phyloP scores from a whole-genome alignment of 2,888 invertebrate species.

The Metacarcinus magister region DNA sequence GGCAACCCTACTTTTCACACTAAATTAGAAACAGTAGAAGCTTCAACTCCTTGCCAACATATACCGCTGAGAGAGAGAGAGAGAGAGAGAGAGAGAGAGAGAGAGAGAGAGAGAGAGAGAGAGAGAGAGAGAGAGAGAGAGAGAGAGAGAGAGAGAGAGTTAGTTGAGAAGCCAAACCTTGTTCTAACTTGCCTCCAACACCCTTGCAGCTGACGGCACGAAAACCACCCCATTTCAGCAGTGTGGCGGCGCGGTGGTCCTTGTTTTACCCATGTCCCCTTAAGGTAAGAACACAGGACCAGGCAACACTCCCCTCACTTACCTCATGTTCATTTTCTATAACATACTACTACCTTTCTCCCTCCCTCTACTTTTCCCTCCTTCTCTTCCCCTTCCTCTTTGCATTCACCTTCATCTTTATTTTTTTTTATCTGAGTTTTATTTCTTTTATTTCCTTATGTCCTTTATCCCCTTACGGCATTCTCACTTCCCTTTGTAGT shows the following conservation, averaged over 20 bases:
- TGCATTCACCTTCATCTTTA: background rate
- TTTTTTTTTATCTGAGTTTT: background rate
- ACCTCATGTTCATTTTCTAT: background rate
- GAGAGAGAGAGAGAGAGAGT: constrained; percentile 13
- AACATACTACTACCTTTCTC: background rate
- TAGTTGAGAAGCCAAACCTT: background rate
- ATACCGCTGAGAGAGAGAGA: too few relatives aligned
- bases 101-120: background rate
- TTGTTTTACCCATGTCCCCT: background rate
- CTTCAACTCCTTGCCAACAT: too few relatives aligned
- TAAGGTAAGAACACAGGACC: background rate
- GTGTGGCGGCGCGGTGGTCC: background rate
- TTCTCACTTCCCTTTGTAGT: background rate
- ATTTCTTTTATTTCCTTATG: background rate
- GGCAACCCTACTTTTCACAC: too few relatives aligned
- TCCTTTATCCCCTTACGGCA: background rate
- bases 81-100: too few relatives aligned
- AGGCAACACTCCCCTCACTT: background rate
- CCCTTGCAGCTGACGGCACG: background rate
- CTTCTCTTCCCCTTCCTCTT: background rate
- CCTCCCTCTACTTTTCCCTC: background rate
- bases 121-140: constrained; percentile 1
- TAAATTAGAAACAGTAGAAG: too few relatives aligned
- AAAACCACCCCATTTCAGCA: background rate
- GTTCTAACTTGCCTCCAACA: background rate